A percentile compares a stretch with the other conserved stretches of the same genome.
Conservation (phyloP, 1,140 invertebrate genomes). For the Aculops lycopersici region DNA sequence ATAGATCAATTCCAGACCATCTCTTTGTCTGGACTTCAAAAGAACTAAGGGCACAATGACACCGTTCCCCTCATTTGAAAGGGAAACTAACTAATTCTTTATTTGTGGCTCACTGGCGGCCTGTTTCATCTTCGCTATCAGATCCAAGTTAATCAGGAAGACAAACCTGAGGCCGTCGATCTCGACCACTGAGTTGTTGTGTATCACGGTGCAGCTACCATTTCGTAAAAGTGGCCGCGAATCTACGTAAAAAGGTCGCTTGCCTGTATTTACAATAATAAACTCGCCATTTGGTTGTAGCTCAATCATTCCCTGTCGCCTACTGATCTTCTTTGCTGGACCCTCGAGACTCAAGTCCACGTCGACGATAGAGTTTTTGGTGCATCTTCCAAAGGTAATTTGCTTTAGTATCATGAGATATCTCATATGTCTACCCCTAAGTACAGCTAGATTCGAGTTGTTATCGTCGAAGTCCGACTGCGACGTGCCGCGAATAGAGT, state of each 20-base stretch:
- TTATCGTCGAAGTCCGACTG: constrained; percentile 25
- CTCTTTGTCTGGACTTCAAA: no score
- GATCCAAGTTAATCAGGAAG: constrained; percentile 65
- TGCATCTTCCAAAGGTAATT: constrained; percentile 64
- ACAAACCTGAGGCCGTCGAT: constrained; percentile 60
- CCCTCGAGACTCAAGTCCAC: constrained; percentile 77
- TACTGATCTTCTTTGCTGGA: constrained; percentile 29
- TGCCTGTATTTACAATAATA: constrained; percentile 72
- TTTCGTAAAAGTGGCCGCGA: constrained; percentile 41
- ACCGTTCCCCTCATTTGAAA: no score
- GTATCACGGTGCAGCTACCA: constrained; percentile 39
- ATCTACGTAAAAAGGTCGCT: constrained; percentile 67
- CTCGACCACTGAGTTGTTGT: constrained; percentile 77
- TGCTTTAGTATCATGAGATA: constrained; percentile 82
- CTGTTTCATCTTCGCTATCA: constrained; percentile 29
- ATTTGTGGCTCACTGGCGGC: background rate
- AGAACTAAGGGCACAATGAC: no score
- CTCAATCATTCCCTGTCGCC: constrained; percentile 55
- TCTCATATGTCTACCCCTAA: constrained; percentile 53
- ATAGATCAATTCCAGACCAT: no score
- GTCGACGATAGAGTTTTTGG: constrained; percentile 60
- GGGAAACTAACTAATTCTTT: no score
- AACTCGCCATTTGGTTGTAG: constrained; percentile 71
- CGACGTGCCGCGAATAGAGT: constrained; percentile 32
- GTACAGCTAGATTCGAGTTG: constrained; percentile 58